Percentiles rank a stretch among this genome's conserved stretches.
Conservation (phyloP, 1,140 invertebrate genomes). For the Aradophagus sp. region DNA sequence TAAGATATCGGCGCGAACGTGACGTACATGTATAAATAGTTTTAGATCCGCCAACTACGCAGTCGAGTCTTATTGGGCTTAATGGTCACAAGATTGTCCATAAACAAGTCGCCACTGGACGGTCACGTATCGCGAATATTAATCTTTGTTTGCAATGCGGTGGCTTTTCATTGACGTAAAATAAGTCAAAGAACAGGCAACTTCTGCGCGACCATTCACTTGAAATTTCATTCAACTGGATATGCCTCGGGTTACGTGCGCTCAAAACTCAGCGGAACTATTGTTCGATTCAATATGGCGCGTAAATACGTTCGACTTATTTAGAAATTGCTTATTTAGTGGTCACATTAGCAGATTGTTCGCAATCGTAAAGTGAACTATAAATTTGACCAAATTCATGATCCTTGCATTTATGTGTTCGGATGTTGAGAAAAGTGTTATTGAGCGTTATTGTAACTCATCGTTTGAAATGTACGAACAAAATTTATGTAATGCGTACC, state of each 20-base stretch:
- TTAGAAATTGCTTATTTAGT: constrained; percentile 39
- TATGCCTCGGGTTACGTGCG: constrained; percentile 23
- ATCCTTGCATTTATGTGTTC: too few species aligned
- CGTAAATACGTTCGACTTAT: constrained; percentile 30
- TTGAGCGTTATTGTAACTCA: too few species aligned
- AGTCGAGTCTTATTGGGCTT: constrained; percentile 7
- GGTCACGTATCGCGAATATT: constrained; percentile 53
- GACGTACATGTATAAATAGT: constrained; percentile 27
- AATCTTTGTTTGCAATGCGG: constrained; percentile 35
- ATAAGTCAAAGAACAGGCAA: constrained; percentile 49
- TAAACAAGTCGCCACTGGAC: constrained; percentile 28
- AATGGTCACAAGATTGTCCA: constrained; percentile 38
- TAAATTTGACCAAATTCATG: too few species aligned
- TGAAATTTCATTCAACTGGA: constrained; percentile 40
- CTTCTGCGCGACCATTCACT: constrained; percentile 52
- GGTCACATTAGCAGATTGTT: constrained; percentile 27
- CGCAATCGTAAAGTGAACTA: constrained; percentile 10
- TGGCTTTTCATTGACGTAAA: constrained; percentile 57
- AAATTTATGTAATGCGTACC: too few species aligned
- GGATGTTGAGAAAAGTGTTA: too few species aligned
- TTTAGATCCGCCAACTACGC: constrained; percentile 30
- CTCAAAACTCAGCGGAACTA: constrained; percentile 30
- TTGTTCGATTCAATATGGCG: constrained; percentile 23
- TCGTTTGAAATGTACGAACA: too few species aligned
- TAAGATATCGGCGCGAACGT: constrained; percentile 27